A percentile compares a stretch with the other conserved stretches of the same genome.
These are phyloP conservation scores for Rhinatrema bivittatum DNA, from an alignment of 2,797 vertebrate genomes.

Conservation along the genomic window DNA sequence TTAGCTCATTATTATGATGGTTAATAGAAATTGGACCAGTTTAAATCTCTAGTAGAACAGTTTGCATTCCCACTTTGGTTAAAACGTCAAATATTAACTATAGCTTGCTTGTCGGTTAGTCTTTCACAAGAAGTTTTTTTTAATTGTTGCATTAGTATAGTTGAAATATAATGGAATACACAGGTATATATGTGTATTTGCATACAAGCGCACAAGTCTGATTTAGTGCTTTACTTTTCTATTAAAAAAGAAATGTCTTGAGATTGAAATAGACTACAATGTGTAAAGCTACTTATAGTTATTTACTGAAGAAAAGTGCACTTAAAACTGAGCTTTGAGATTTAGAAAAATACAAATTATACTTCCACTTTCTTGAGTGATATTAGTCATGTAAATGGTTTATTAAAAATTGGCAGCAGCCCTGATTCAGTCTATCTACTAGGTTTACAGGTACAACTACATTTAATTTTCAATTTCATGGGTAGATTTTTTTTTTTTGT, in stretches of 20 bases:
- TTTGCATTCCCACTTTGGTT: conserved; percentile 39
- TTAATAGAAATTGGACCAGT: neutral
- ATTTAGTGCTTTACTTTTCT: neutral
- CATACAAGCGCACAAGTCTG: neutral
- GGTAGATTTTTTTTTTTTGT: too few relatives aligned
- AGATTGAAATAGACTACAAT: too few relatives aligned
- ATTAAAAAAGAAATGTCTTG: neutral
- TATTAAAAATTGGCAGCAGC: too few relatives aligned
- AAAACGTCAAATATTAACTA: conserved; percentile 43
- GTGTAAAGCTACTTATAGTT: neutral
- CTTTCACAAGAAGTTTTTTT: conserved; percentile 24
- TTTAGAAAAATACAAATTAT: too few relatives aligned
- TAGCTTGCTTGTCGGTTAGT: conserved; percentile 20
- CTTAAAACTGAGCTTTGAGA: too few relatives aligned
- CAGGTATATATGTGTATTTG: conserved; percentile 7
- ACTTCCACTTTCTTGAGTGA: too few relatives aligned
- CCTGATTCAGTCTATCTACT: too few relatives aligned
- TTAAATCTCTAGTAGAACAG: conserved; percentile 15
- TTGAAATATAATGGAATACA: too few relatives aligned
- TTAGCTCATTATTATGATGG: conserved; percentile 15
- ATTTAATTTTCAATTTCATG: too few relatives aligned
- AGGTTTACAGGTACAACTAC: too few relatives aligned
- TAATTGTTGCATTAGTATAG: conserved; percentile 13
- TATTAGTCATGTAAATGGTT: too few relatives aligned
- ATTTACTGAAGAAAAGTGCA: too few relatives aligned